Conservation (phyloP, 1,140 invertebrate genomes). For the Gonioctena quinquepunctata region DNA sequence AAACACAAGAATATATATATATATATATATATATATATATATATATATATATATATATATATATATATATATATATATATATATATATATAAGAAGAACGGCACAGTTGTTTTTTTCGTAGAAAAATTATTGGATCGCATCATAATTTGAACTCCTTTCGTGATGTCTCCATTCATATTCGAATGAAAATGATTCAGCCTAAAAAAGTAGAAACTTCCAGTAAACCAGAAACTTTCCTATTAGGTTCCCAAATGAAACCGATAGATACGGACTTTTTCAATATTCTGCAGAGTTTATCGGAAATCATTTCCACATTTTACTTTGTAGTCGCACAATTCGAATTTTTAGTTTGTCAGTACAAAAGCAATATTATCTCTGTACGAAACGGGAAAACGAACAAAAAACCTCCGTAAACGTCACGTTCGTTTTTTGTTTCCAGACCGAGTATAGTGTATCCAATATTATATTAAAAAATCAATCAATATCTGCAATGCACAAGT, state of each 20-base stretch:
- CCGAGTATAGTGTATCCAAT: background rate
- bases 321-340: background rate
- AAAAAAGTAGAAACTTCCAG: background rate
- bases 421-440: background rate
- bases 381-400: background rate
- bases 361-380: conserved; percentile 9
- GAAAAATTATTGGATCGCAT: no score
- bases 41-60: no score
- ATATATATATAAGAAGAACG: no score
- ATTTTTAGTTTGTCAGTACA: background rate
- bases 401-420: background rate
- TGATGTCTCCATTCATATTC: no score
- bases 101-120: no score
- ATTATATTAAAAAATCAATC: conserved; percentile 12
- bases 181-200: no score
- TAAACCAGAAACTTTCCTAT: background rate
- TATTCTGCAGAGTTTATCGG: conserved; percentile 6
- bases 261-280: conserved; percentile 3
- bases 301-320: conserved; percentile 6
- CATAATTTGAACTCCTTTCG: no score
- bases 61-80: no score
- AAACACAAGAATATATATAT: no score
- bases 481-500: background rate
- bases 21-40: no score
- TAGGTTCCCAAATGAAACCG: background rate